Base-by-base conservation (phyloP, 2,888 invertebrate genomes). In the Dromius quadrimaculatus region DNA sequence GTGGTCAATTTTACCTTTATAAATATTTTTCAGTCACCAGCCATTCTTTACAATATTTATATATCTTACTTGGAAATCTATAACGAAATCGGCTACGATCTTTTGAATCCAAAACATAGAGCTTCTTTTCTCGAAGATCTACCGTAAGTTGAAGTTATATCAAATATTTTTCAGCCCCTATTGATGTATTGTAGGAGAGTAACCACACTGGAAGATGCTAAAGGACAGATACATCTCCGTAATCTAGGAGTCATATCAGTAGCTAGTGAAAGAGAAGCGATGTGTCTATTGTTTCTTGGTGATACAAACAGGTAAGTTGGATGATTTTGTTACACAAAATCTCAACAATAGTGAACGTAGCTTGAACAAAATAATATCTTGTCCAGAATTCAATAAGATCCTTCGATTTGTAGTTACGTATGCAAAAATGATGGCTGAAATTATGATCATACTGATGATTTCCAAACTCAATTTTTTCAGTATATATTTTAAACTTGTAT, bases 61-160 rank as follows among this genome's bases (percentile, higher is more conserved):
- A 81, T 86, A 64, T 85, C 86, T 1, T 86, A 85, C 75, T 78
- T 86, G 78, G 86, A 86, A 79, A 86, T 86, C 66, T 86, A 86
- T 78, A 86, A 86, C 76, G 86, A 86, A 78, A 80, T 82, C 63
- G 85, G 85, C 8, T 86, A 85, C 75, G 86, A 86, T 78, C 76
- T 86, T 57, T 76, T 86, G 47, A 83, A 83, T 75, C 79, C 83
- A 28, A 83, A 79, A 74, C 79, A 79, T 75, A 79, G 76, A 66
- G 74, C 76, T 76, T 76, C 77, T 20, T 78, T 78, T 73, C 75
- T 85, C 71, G 85, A 85, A 73, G 85, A 85, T 76, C 78, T 86
- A 73, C 84, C 84, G 85, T 85, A 79, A 82, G 83, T 79, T 50
- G 45, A 69, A 20, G 13, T n/a, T 41, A 11, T 6, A 9, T 69